Base-by-base conservation (phyloP, 53 echinoderm and acorn worm genomes). In the Zoroaster sp. region DNA sequence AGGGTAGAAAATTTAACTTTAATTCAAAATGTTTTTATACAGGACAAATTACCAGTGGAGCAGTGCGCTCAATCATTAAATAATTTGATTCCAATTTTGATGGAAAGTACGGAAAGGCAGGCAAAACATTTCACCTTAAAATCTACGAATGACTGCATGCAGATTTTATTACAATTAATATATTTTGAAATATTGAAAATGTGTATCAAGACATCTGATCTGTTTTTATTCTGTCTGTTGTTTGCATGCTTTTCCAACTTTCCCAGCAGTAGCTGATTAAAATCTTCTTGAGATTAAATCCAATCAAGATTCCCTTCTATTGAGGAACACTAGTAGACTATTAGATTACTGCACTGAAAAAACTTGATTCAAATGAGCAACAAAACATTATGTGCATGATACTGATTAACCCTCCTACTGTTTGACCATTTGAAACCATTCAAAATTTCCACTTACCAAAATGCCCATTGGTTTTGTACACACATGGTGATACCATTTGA, bases 121-220 rank as follows among this genome's bases (percentile, higher is more conserved):
- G 70, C 85, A 83, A 83, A 83, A 83, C 68, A 35, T 37, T 13
- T 83, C 32, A 31, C 14, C 12, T 32, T 35, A 49, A 77, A 49
- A 32, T 77, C 31, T 35, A 21, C 32, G 15, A 31, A 30, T 14
- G 13, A 35, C 31, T 47, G 21, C 54, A 54, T 21, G 54, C 17
- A 1, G 12, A 1, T 54, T 59, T 59, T 25, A 25, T 59, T 25
- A 59, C 63, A 59, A 28, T 59, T 28, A 4, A 59, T 25, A 59
- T 21, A 23, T 25, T 9, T 59, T 59, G 63, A 25, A 28, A 25
- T 59, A 44, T 59, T 25, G 10, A 59, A 13, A 59, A 1, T 59
- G 11, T 59, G 0, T 25, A 28, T 59, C 21, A 2, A 25, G 63
- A 28, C 28, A 59, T 59, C 63, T 59, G 63, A 59, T 28, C 63